Base-by-base conservation (phyloP, 2,888 invertebrate species). In the Sycophila texana region DNA sequence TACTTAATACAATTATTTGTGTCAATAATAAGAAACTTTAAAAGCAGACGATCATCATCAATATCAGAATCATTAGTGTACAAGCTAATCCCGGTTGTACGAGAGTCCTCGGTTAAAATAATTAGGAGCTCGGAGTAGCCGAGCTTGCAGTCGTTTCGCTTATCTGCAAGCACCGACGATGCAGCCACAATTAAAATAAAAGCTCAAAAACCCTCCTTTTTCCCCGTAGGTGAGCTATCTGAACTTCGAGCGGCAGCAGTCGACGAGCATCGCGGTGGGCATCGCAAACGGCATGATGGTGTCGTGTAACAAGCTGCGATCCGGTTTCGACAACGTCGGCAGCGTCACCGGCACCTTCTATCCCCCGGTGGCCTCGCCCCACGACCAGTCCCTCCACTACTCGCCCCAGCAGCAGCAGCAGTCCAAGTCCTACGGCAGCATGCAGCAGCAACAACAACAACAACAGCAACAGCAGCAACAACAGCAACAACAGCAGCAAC, bases 271-370 rank as follows among this genome's bases (percentile, higher is more conserved):
- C 76, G 96, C 96, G 0, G 95, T 95, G 91, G 96, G 96, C 13
- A 95, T 95, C 92, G 94, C 95, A 4, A 96, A 96, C 85, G 96
- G 96, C 20, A 95, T 96, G 94, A 96, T 96, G 91, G 95, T 95
- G 66, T 94, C 94, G 82, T 95, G 95, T 94, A 96, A 96, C 88
- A 95, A 96, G 73, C 95, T 95, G 88, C 94, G 96, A 85, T 95
- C 96, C 58, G 92, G 95, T 81, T 93, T 96, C 39, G 96, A 96
- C 86, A 95, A 96, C 88, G 95, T 96, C 0, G 96, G 96, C 81
- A 93, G 96, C 47, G 96, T 96, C 16, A 96, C 96, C n/a, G 96
- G 96, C 18, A 97, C 97, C 7, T 97, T 96, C 91, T 97, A 96
- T 89, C 97, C 97, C 22, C 97, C 97, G 0, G 95, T 96, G 30